Conservation (phyloP, 2,113 vertebrate species). For the Tonatia bakeri region DNA sequence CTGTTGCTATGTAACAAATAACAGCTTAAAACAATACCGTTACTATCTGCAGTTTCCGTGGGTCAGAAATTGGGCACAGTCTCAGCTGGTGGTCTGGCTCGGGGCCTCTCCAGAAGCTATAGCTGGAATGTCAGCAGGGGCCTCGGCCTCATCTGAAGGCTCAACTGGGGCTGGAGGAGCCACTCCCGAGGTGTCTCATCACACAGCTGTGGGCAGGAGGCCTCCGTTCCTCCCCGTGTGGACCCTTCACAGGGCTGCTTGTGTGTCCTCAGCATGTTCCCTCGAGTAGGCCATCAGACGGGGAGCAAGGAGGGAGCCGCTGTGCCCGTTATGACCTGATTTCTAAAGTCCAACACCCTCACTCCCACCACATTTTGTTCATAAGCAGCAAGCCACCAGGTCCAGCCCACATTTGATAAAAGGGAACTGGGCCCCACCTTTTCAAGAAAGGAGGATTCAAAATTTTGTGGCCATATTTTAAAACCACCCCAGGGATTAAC, state of each 20-base stretch:
- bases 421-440: not conserved
- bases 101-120: not conserved
- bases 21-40: not conserved
- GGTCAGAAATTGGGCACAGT: fast-evolving
- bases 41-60: not conserved
- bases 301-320: not conserved
- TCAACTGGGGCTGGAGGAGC: not conserved
- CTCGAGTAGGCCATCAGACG: fast-evolving
- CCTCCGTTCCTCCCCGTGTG: fast-evolving
- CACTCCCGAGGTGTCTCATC: not conserved
- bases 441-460: not conserved
- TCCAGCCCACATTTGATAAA: not conserved
- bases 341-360: not conserved
- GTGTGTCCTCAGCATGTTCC: not conserved
- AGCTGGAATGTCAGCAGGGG: not conserved
- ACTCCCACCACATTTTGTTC: not conserved
- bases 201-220: fast-evolving
- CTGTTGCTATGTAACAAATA: fast-evolving
- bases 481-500: not conserved
- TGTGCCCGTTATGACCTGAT: not conserved
- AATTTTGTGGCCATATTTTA: not conserved
- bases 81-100: not conserved
- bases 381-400: fast-evolving
- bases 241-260: not conserved
- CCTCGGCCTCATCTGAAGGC: not conserved